Evolutionary conservation across 2,888 invertebrate species (phyloP).

Genomic region (Bruchidius siliquastri): DNA sequence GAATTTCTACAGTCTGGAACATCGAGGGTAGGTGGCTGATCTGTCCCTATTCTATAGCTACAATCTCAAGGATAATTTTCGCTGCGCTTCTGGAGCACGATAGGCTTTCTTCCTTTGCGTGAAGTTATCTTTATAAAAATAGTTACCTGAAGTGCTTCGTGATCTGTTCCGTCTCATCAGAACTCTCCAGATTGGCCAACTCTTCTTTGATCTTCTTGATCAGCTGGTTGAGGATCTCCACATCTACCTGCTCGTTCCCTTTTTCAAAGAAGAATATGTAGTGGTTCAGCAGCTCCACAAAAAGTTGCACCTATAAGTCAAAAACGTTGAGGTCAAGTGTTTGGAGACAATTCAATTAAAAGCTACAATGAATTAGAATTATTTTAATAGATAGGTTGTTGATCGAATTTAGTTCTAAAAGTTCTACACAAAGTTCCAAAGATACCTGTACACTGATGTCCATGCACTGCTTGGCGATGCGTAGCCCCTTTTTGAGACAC

Average conservation of each 20-base stretch:
- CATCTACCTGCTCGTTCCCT: constrained; percentile 52
- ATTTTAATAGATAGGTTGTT: too few species aligned
- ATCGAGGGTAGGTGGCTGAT: too few species aligned
- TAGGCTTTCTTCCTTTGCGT: too few species aligned
- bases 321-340: background rate
- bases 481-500: constrained; percentile 93
- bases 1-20: too few species aligned
- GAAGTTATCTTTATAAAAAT: too few species aligned
- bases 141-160: constrained; percentile 63
- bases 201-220: constrained; percentile 91
- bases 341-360: too few species aligned
- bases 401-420: too few species aligned
- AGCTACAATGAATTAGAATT: too few species aligned
- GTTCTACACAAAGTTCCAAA: background rate
- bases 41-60: too few species aligned
- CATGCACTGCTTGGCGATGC: constrained; percentile 97
- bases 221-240: constrained; percentile 54
- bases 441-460: constrained; percentile 81
- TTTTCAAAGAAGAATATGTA: constrained; percentile 91
- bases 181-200: constrained; percentile 86
- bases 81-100: too few species aligned
- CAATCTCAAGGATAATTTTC: too few species aligned
- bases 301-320: constrained; percentile 66
- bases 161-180: constrained; percentile 95
- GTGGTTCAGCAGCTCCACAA: constrained; percentile 90